Base-by-base conservation (phyloP, 2,797 vertebrate species). In the Garrulus glandarius region DNA sequence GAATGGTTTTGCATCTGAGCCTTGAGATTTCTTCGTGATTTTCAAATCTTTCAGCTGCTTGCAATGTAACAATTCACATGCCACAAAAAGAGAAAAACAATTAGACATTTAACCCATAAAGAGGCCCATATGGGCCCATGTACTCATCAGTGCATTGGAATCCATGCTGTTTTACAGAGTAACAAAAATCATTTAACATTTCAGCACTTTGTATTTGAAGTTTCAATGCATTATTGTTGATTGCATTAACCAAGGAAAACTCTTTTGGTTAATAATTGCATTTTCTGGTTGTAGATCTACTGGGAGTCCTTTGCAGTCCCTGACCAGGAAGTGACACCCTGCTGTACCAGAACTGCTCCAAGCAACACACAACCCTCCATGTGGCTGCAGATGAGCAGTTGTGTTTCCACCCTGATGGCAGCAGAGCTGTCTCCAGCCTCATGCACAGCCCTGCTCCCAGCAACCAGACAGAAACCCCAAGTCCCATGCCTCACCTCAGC, bases 281-380 rank as follows among this genome's bases (percentile, higher is more conserved):
- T 43, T 18, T 84, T 87, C 37, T 5, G 3, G 17, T 14, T 21
- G 16, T 13, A 76, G 26, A 41, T 44, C 52, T 43, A 10, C 21
- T 26, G 46, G 6, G 12, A 34, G 22, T 36, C 39, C 36, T 91
- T 69, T 10, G 24, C 15, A 21, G 1, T 27, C n/a, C 27, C 80
- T 56, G 26, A 30, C 15, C 26, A 46, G 21, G 21, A 55, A 4
- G 10, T 1, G 1, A 18, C 47, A 84, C 15, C 8, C 10, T 68
- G 11, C 67, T 47, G 29, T 29, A 64, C 24, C 49, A 75, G 37
- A 64, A n/a, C 26, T 17, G 29, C 52, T 70, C 23, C 65, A 34
- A 23, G 47, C 0, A 0, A 17, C 30, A 6, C 1, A 0, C 43
- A 29, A 5, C 20, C 41, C 0, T 0, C 14, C 6, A 0, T 8